phyloP scores from a whole-genome alignment of 1,140 invertebrate genomes.

The Tetraneura akinire region DNA sequence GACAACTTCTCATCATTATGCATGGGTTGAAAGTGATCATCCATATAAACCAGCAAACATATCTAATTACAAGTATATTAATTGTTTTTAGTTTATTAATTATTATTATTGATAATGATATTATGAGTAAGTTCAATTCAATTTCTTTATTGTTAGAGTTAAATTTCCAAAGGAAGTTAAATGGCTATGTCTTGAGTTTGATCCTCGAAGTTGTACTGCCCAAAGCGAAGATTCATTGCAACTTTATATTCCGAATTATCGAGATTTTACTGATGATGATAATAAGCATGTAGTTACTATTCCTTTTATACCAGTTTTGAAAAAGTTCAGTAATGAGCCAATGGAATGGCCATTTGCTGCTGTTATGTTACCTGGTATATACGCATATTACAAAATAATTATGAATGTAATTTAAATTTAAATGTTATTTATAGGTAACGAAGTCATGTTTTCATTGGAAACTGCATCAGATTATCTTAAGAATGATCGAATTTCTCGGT shows the following conservation, averaged over 20 bases:
- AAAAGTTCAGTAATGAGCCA: slow-evolving; percentile 44
- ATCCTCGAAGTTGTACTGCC: slow-evolving; percentile 86
- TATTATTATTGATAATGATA: slow-evolving; percentile 8
- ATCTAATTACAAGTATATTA: slow-evolving; percentile 75
- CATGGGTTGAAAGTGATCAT: slow-evolving; percentile 93
- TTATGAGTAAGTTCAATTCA: background rate
- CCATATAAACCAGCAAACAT: slow-evolving; percentile 91
- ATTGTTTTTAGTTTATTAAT: slow-evolving; percentile 63
- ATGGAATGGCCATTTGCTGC: slow-evolving; percentile 79
- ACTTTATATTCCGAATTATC: slow-evolving; percentile 45
- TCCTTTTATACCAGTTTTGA: slow-evolving; percentile 42
- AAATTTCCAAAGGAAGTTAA: slow-evolving; percentile 84
- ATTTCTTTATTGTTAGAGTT: slow-evolving; percentile 64
- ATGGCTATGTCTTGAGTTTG: slow-evolving; percentile 93
- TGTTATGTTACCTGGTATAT: slow-evolving; percentile 78
- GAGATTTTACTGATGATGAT: slow-evolving; percentile 25
- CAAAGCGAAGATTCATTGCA: slow-evolving; percentile 87
- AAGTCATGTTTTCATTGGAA: slow-evolving; percentile 91
- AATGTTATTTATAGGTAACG: slow-evolving; percentile 68
- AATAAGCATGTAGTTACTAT: slow-evolving; percentile 17
- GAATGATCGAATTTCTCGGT: slow-evolving; percentile 80
- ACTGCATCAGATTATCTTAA: slow-evolving; percentile 94
- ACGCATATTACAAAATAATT: background rate
- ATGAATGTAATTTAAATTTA: background rate
- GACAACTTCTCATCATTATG: slow-evolving; percentile 83